Base-by-base conservation (phyloP, 2,797 vertebrate species). In the Myripristis murdjan region DNA sequence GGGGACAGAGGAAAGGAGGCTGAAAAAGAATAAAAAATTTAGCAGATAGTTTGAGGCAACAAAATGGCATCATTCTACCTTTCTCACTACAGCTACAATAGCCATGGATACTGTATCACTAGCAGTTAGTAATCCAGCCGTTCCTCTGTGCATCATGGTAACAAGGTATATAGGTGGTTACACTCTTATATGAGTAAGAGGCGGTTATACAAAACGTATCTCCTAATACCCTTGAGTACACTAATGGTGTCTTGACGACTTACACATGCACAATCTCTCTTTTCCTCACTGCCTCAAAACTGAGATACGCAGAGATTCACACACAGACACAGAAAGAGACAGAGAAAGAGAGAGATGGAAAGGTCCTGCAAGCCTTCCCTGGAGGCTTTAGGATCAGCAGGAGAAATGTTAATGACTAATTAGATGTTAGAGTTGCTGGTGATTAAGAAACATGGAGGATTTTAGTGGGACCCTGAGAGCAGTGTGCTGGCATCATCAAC, bases 381-480 rank as follows among this genome's bases (percentile, higher is more conserved):
- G 61, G 87, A 92, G 90, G 87, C 68, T 70, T 61, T 67, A 79
- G 71, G 90, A 93, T 91, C 90, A 88, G 67, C 93, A 91, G 80
- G 89, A 95, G 92, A 91, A 91, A 95, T 93, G 91, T 91, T 94
- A 94, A 95, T 95, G 93, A 94, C 93, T 94, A 94, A 95, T 95
- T 95, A 94, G 91, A 93, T 89, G 90, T 90, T 89, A 87, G 83
- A 91, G 90, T 91, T 93, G 90, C 85, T 82, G 82, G 87, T 95
- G 93, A 95, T 94, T 94, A 95, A 93, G 93, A 83, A 93, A 93
- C 89, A 88, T 85, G 60, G 82, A 90, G 80, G 83, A 83, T 90
- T 93, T 93, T 83, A 86, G 82, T 87, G 79, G 76, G 83, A 86
- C 87, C 83, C 73, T 79, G 85, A 89, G 89, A 89, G 87, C 82